Percentiles rank a stretch among this genome's conserved stretches.
These are phyloP conservation scores for Calameuta idolon DNA, from an alignment of 2,888 invertebrate genomes.

Conservation along the genomic window DNA sequence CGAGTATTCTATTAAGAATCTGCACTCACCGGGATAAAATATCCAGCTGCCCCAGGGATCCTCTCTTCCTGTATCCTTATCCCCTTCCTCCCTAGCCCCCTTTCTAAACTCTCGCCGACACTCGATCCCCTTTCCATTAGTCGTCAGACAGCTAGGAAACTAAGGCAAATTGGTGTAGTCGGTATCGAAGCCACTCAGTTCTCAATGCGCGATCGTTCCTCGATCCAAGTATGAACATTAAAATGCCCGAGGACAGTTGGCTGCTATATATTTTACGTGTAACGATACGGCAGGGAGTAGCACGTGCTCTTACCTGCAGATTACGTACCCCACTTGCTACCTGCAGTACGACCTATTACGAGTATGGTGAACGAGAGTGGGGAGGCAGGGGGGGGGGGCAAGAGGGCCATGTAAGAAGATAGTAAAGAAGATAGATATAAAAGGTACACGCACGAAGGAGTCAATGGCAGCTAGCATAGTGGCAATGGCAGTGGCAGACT, in stretches of 20 bases:
- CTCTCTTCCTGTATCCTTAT: conserved; percentile 24
- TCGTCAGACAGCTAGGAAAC: conserved; percentile 13
- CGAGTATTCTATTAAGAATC: conserved; percentile 61
- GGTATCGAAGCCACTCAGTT: not conserved
- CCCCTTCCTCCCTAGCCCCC: conserved; percentile 4
- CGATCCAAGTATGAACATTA: not conserved
- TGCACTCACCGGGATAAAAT: conserved; percentile 33
- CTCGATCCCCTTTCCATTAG: not conserved
- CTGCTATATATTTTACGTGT: not conserved
- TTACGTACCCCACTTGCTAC: no score
- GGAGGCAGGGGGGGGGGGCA: not conserved
- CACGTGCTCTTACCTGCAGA: not conserved
- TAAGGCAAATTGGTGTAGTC: conserved; percentile 16
- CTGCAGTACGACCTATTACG: not conserved
- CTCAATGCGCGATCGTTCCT: not conserved
- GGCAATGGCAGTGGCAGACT: not conserved
- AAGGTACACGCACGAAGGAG: not conserved
- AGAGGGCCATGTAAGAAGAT: not conserved
- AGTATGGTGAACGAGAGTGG: not conserved
- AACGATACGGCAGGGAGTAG: not conserved
- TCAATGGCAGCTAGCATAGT: not conserved
- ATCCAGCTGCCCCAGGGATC: conserved; percentile 28
- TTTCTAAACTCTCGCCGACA: not conserved
- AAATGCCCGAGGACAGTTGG: not conserved
- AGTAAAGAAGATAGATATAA: not conserved